A percentile compares a stretch with the other conserved stretches of the same genome.
phyloP scores from a whole-genome alignment of 2,797 vertebrate species.

The Vespertilio murinus region DNA sequence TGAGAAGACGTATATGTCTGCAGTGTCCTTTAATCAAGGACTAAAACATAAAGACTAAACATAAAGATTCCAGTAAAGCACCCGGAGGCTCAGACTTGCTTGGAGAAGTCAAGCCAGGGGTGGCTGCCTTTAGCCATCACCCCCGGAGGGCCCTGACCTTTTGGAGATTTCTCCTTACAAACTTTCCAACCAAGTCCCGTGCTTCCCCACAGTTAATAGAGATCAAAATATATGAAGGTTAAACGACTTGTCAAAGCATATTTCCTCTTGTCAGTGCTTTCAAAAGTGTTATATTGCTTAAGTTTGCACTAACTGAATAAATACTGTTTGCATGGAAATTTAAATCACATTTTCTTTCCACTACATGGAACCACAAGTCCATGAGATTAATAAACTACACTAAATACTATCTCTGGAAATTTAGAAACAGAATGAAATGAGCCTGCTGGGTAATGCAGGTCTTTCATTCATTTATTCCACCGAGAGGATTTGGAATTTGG shows the following conservation, averaged over 20 bases:
- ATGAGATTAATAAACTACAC: not conserved
- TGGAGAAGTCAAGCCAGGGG: too few species aligned
- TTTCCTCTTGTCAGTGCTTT: not conserved
- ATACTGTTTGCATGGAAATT: slow-evolving; percentile 30
- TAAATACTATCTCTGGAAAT: slow-evolving; percentile 25
- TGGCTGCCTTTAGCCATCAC: too few species aligned
- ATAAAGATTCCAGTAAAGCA: too few species aligned
- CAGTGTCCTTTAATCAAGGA: too few species aligned
- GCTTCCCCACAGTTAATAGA: not conserved
- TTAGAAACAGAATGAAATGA: slow-evolving; percentile 17
- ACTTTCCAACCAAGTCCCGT: too few species aligned
- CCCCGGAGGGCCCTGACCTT: too few species aligned
- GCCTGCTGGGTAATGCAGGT: not conserved
- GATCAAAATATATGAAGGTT: slow-evolving; percentile 34
- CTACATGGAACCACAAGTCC: not conserved
- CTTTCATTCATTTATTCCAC: slow-evolving; percentile 9
- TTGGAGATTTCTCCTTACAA: too few species aligned
- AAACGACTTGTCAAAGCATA: slow-evolving; percentile 23
- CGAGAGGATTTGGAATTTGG: slow-evolving; percentile 19
- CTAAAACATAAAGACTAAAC: too few species aligned
- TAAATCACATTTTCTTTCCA: slow-evolving; percentile 38
- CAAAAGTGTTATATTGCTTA: slow-evolving; percentile 9
- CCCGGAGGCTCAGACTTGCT: too few species aligned
- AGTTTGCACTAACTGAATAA: slow-evolving; percentile 23
- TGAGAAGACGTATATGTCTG: too few species aligned